Evolutionary conservation across 2,888 invertebrate genomes (phyloP).

Genomic region (Caenorhabditis sp.): DNA sequence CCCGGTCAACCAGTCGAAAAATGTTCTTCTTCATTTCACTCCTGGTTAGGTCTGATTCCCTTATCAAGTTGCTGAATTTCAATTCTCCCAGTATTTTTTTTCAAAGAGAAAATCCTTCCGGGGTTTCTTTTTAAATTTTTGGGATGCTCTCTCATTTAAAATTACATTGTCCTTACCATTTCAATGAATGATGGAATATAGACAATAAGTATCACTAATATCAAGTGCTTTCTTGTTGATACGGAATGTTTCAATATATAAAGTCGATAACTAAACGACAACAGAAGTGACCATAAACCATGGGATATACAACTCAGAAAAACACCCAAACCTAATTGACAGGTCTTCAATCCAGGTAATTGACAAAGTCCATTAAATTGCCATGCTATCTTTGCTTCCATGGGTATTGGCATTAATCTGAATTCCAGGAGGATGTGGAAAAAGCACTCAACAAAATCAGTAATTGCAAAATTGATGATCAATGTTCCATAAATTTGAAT

Average conservation of each 20-base stretch:
- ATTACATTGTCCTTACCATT: slow-evolving; percentile 9
- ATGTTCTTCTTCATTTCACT: too few relatives aligned
- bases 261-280: slow-evolving; percentile 32
- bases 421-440: neutral
- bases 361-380: neutral
- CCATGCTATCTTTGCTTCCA: neutral
- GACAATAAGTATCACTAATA: slow-evolving; percentile 11
- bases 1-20: too few relatives aligned
- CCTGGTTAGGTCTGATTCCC: too few relatives aligned
- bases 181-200: slow-evolving; percentile 24
- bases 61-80: too few relatives aligned
- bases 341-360: neutral
- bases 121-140: neutral
- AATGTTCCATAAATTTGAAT: slow-evolving; percentile 19
- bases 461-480: slow-evolving; percentile 26
- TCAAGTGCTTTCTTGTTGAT: slow-evolving; percentile 14
- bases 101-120: too few relatives aligned
- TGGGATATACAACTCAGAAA: slow-evolving; percentile 14
- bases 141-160: neutral
- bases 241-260: slow-evolving; percentile 34
- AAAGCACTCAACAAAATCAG: slow-evolving; percentile 19
- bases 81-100: too few relatives aligned
- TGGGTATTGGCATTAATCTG: neutral
- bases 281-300: slow-evolving; percentile 30
- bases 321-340: neutral